Base-by-base conservation (phyloP, 2,797 vertebrate species). In the Oreortyx pictus region DNA sequence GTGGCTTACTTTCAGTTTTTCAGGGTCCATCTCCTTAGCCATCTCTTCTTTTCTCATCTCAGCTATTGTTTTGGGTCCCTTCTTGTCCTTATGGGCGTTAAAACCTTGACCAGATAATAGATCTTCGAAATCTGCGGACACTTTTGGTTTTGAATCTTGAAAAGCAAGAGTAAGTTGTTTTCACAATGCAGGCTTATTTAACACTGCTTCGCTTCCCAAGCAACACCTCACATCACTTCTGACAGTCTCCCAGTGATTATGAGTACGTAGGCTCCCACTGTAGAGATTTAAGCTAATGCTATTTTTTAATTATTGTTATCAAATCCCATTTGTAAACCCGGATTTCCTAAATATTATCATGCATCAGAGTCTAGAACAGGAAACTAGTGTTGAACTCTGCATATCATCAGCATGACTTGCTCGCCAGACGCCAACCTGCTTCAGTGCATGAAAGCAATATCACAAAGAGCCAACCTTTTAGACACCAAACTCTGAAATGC, bases 21-120 rank as follows among this genome's bases (percentile, higher is more conserved):
- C 99, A 4, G 99, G 99, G 94, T 99, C 99, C 99, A 99, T 99
- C 95, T 99, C 99, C 97, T 99, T 99, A 78, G 99, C 99, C 99
- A 99, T 98, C 96, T 99, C 99, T 95, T 99, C 99, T 96, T 99
- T 99, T 95, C 99, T 98, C 99, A 99, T 99, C 97, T 99, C 99
- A 68, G 99, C 99, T 97, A 99, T 99, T 86, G 99, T 99, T 97
- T 98, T 98, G 86, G 99, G 99, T 6, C 99, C 99, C 93, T 98
- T 99, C 97, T 98, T 99, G 76, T 99, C 99, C 96, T 99, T 99
- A 95, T 98, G 96, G 52, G 99, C 99, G 37, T 98, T 98, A 95
- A 99, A 99, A 54, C 99, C 99, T 97, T 99, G 99, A 87, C 98
- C 98, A 31, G 98, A 99, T 72, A 99, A 97, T 18, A 99, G 96